These are phyloP conservation scores for Seira sanloemensis DNA, from an alignment of 2,888 invertebrate genomes.

Conservation along the genomic window DNA sequence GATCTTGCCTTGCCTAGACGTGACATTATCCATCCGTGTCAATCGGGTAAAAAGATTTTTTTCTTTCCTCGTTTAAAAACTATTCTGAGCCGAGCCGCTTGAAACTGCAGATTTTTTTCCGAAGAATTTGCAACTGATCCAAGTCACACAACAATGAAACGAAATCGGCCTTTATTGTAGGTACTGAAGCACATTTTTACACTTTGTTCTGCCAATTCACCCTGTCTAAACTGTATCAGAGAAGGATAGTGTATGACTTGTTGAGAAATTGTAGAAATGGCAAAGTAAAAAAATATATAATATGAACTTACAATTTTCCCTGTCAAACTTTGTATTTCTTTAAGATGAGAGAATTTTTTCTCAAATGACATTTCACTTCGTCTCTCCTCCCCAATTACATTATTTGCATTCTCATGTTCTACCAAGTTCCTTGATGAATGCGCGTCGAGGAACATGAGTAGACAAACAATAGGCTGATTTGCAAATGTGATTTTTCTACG, in stretches of 20 bases:
- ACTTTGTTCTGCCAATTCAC: slow-evolving; percentile 21
- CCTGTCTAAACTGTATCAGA: slow-evolving; percentile 15
- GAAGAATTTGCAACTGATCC: neutral
- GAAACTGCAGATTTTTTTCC: slow-evolving; percentile 24
- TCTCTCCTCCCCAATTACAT: slow-evolving; percentile 9
- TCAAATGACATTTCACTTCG: slow-evolving; percentile 59
- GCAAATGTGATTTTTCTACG: neutral
- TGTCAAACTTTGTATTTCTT: slow-evolving; percentile 24
- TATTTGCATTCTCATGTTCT: slow-evolving; percentile 10
- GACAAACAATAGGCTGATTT: slow-evolving; percentile 2
- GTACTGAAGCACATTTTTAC: too few relatives aligned
- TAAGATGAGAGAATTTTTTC: slow-evolving; percentile 49
- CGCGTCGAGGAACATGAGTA: slow-evolving; percentile 33
- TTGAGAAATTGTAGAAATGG: slow-evolving; percentile 29
- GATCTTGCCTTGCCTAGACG: neutral
- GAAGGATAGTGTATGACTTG: slow-evolving; percentile 29
- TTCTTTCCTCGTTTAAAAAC: too few relatives aligned
- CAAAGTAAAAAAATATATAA: slow-evolving; percentile 49
- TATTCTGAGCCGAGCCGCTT: slow-evolving; percentile 13
- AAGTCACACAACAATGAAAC: slow-evolving; percentile 11
- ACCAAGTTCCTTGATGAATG: slow-evolving; percentile 19
- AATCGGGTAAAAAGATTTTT: too few relatives aligned
- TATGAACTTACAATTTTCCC: slow-evolving; percentile 55
- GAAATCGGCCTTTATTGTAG: too few relatives aligned
- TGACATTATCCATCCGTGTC: slow-evolving; percentile 51